phyloP scores from a whole-genome alignment of 2,113 vertebrate species.

The Paradoxurus hermaphroditus region DNA sequence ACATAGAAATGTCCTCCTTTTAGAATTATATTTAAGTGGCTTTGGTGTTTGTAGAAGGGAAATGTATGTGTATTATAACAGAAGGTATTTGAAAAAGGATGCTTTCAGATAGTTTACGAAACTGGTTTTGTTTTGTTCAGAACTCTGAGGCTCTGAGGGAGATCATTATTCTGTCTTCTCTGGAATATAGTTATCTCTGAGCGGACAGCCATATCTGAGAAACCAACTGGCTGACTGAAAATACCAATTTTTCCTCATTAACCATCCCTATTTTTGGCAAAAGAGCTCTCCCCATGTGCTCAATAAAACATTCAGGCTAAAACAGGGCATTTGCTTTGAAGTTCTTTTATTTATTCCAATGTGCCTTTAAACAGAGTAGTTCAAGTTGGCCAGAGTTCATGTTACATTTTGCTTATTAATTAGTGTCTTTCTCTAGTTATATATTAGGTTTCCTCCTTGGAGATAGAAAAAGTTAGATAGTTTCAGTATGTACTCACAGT shows the following conservation, averaged over 20 bases:
- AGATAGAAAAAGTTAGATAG: slow-evolving; percentile 69
- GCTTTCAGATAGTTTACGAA: slow-evolving; percentile 40
- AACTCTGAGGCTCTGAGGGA: not conserved
- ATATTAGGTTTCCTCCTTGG: slow-evolving; percentile 70
- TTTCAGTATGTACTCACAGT: slow-evolving; percentile 53
- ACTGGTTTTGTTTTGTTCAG: slow-evolving; percentile 48
- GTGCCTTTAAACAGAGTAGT: slow-evolving; percentile 60
- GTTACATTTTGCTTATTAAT: slow-evolving; percentile 72
- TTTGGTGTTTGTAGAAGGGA: not conserved
- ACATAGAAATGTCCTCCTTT: not conserved
- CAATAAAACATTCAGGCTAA: slow-evolving; percentile 67
- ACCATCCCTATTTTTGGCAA: slow-evolving; percentile 50
- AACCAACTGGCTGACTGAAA: slow-evolving; percentile 8
- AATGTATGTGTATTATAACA: not conserved
- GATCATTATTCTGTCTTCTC: slow-evolving; percentile 59
- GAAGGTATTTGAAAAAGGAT: slow-evolving; percentile 36
- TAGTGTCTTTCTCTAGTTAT: slow-evolving; percentile 66
- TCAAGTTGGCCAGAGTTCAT: slow-evolving; percentile 57
- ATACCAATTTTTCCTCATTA: slow-evolving; percentile 69
- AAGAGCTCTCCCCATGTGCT: not conserved
- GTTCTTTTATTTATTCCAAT: slow-evolving; percentile 64
- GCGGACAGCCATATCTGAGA: slow-evolving; percentile 29
- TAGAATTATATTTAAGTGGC: not conserved
- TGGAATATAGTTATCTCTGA: slow-evolving; percentile 54
- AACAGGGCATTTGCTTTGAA: slow-evolving; percentile 66